Evolutionary conservation across 23 tunicate genomes (phyloP).

Genomic region (Oikopleura albicans): DNA sequence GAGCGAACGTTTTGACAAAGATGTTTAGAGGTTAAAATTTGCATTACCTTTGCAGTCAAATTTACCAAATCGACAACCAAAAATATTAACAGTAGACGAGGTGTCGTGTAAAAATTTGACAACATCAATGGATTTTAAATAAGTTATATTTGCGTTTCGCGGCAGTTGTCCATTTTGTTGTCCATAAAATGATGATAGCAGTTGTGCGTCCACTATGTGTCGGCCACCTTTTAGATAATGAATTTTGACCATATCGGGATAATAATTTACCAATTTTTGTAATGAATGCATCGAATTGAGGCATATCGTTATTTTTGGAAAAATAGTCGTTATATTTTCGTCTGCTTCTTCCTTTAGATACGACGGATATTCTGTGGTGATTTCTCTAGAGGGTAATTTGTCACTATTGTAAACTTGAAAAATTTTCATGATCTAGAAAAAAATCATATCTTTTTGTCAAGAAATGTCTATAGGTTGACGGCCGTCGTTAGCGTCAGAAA

Average conservation of each 20-base stretch:
- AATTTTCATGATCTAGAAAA: too few species aligned
- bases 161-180: not conserved
- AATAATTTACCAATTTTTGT: not conserved
- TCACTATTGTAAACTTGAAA: too few species aligned
- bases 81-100: not conserved
- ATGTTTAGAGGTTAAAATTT: too few species aligned
- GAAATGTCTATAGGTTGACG: too few species aligned
- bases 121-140: not conserved
- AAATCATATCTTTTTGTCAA: too few species aligned
- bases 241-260: not conserved
- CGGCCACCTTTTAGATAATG: too few species aligned
- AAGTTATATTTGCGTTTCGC: not conserved
- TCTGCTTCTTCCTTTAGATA: not conserved
- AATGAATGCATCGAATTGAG: not conserved
- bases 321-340: not conserved
- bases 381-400: too few species aligned
- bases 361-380: too few species aligned
- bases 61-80: not conserved
- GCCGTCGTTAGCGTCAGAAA: too few species aligned
- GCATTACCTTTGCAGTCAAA: not conserved
- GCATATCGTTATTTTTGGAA: not conserved
- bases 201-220: too few species aligned
- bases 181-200: not conserved
- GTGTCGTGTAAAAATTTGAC: not conserved
- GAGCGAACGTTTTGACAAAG: too few species aligned